Conservation (phyloP, 2,888 invertebrate genomes). For the Lissocephala sabroskyi region DNA sequence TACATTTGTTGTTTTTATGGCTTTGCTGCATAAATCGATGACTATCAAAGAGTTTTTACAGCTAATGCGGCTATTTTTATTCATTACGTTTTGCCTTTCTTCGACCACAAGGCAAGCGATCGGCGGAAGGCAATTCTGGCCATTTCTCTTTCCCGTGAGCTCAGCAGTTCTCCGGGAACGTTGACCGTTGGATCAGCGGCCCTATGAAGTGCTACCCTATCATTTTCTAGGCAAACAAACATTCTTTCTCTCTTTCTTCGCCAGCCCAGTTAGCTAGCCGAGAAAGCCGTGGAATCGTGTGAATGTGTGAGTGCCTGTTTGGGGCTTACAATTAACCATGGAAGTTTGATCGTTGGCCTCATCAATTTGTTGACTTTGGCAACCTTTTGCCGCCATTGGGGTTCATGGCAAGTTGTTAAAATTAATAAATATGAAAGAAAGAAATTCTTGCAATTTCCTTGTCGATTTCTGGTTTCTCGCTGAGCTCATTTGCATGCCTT, state of each 20-base stretch:
- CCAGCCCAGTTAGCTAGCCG: not conserved
- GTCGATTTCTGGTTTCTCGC: not conserved
- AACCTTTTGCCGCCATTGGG: slow-evolving; percentile 14
- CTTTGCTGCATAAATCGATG: slow-evolving; percentile 43
- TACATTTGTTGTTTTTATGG: no score
- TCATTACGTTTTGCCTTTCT: slow-evolving; percentile 57
- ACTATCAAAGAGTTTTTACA: slow-evolving; percentile 60
- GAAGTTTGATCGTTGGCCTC: not conserved
- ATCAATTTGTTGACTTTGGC: slow-evolving; percentile 23
- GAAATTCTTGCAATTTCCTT: not conserved
- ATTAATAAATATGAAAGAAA: slow-evolving; percentile 37
- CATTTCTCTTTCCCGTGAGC: slow-evolving; percentile 14
- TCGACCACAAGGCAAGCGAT: not conserved
- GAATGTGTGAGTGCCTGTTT: no score
- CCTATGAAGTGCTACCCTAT: slow-evolving; percentile 20
- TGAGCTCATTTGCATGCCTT: slow-evolving; percentile 54
- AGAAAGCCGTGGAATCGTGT: no score
- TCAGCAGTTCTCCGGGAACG: slow-evolving; percentile 1
- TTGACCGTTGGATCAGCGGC: slow-evolving; percentile 13
- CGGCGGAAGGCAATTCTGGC: no score
- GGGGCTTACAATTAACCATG: not conserved
- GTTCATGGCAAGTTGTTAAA: slow-evolving; percentile 50
- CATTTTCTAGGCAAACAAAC: slow-evolving; percentile 11
- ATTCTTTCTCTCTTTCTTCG: not conserved
- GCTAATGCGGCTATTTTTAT: slow-evolving; percentile 66